A percentile compares a stretch with the other conserved stretches of the same genome.
Evolutionary conservation across 2,888 invertebrate genomes (phyloP).

Genomic region (Diaperis boleti): DNA sequence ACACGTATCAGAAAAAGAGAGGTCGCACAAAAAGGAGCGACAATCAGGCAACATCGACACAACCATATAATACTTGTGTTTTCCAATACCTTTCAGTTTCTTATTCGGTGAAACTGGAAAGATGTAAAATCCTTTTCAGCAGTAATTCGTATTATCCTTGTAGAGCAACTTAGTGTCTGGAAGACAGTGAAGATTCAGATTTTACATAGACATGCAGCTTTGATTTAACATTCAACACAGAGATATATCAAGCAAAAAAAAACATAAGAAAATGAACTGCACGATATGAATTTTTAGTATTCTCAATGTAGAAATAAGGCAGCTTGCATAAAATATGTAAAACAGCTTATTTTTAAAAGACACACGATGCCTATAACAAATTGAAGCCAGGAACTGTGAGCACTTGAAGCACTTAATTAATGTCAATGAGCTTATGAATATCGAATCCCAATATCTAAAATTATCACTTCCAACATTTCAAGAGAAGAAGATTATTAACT

Average conservation of each 20-base stretch:
- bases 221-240: neutral
- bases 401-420: no score
- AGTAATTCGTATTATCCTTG: slow-evolving; percentile 25
- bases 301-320: no score
- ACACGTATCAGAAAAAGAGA: slow-evolving; percentile 56
- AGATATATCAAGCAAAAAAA: slow-evolving; percentile 16
- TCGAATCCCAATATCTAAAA: no score
- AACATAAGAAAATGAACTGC: neutral
- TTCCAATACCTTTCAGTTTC: slow-evolving; percentile 32
- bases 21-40: slow-evolving; percentile 55
- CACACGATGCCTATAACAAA: no score
- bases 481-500: no score
- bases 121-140: neutral
- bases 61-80: slow-evolving; percentile 39
- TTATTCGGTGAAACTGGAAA: slow-evolving; percentile 14
- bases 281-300: neutral
- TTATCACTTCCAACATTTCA: no score
- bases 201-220: slow-evolving; percentile 15
- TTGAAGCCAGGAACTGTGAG: no score
- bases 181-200: slow-evolving; percentile 26
- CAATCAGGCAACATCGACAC: slow-evolving; percentile 53
- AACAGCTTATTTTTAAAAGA: no score
- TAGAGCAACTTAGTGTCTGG: slow-evolving; percentile 32
- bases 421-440: no score
- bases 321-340: no score